Conservation (phyloP, 2,113 vertebrate species). For the Zingel zingel region DNA sequence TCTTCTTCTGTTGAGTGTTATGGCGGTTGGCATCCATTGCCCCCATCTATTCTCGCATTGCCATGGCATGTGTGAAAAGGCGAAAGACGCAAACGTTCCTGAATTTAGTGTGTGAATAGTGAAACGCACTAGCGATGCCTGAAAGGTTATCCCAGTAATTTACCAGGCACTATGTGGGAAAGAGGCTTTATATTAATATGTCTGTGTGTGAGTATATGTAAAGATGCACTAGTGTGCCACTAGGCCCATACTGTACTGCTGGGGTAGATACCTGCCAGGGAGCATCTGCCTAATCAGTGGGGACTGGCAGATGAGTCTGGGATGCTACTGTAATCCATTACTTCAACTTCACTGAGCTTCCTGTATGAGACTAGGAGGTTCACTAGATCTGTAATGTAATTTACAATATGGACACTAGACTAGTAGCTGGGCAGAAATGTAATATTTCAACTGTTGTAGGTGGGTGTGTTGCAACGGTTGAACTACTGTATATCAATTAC, state of each 20-base stretch:
- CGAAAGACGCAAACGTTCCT: no score
- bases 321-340: slow-evolving; percentile 70
- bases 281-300: slow-evolving; percentile 77
- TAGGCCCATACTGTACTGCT: slow-evolving; percentile 5
- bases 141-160: no score
- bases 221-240: slow-evolving; percentile 23
- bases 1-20: no score
- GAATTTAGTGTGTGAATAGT: no score
- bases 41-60: no score
- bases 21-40: no score
- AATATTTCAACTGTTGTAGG: neutral
- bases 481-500: neutral
- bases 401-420: slow-evolving; percentile 6
- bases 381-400: neutral
- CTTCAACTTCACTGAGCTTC: slow-evolving; percentile 68
- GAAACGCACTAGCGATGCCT: no score
- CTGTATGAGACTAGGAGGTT: slow-evolving; percentile 5
- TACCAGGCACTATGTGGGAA: no score
- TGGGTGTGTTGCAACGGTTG: neutral
- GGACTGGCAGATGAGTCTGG: slow-evolving; percentile 51
- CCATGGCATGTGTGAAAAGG: no score
- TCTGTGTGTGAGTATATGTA: neutral
- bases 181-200: neutral
- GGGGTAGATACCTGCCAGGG: slow-evolving; percentile 61
- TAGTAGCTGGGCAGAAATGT: neutral